These are phyloP conservation scores for Temnothorax ravouxi DNA, from an alignment of 2,888 invertebrate genomes.

Conservation along the genomic window DNA sequence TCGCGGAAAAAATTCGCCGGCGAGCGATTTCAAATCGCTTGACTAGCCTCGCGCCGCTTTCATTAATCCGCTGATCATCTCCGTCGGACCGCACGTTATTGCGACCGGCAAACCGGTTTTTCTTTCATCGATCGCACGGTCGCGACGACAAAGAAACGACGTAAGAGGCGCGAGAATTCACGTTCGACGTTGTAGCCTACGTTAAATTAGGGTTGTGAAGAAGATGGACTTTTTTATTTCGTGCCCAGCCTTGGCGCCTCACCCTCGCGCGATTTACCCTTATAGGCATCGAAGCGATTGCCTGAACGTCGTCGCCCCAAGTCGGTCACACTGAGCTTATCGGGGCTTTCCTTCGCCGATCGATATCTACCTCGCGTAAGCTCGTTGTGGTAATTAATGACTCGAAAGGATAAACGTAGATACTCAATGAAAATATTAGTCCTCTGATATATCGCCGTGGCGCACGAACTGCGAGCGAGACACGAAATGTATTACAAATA, in stretches of 20 bases:
- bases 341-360: constrained; percentile 50
- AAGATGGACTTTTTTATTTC: constrained; percentile 29
- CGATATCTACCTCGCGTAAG: constrained; percentile 55
- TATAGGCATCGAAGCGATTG: constrained; percentile 26
- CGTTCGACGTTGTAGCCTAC: not conserved
- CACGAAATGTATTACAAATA: constrained; percentile 29
- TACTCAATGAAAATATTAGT: constrained; percentile 60
- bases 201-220: constrained; percentile 39
- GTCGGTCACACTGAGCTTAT: constrained; percentile 59
- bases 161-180: not conserved
- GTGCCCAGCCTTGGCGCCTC: not conserved
- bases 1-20: constrained; percentile 1
- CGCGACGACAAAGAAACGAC: not conserved
- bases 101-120: constrained; percentile 7
- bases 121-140: not conserved
- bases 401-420: constrained; percentile 31
- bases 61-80: constrained; percentile 31
- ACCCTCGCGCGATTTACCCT: constrained; percentile 35
- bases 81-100: constrained; percentile 9
- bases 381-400: constrained; percentile 64
- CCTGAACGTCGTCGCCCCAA: constrained; percentile 48
- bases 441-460: constrained; percentile 29
- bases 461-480: constrained; percentile 25
- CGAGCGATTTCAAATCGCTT: constrained; percentile 11
- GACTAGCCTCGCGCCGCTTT: constrained; percentile 3